phyloP scores from a whole-genome alignment of 2,113 vertebrate genomes.

The Thermophis baileyi region DNA sequence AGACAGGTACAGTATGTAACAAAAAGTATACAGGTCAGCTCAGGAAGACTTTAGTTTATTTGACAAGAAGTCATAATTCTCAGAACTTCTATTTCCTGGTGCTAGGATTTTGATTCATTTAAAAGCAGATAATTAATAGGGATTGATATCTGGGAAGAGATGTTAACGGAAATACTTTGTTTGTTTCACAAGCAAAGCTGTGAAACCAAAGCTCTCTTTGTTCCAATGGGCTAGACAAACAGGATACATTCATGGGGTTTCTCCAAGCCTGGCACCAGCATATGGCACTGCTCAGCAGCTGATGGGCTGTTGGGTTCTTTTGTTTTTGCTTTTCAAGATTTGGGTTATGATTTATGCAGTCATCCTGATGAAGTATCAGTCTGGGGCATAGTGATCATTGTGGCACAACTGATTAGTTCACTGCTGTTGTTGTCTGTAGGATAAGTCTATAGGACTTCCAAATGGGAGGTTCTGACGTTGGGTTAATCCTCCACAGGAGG shows the following conservation, averaged over 20 bases:
- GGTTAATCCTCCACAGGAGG: not conserved
- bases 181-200: not conserved
- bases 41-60: not conserved
- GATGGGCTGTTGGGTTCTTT: not conserved
- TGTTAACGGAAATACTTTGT: not conserved
- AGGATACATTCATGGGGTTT: not conserved
- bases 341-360: not conserved
- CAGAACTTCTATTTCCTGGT: not conserved
- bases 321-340: not conserved
- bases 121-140: not conserved
- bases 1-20: conserved; percentile 72
- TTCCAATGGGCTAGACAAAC: conserved; percentile 2
- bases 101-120: not conserved
- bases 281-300: not conserved
- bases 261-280: not conserved
- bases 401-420: not conserved
- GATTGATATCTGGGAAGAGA: not conserved
- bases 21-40: not conserved
- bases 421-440: not conserved
- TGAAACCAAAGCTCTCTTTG: conserved; percentile 14
- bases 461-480: not conserved
- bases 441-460: not conserved
- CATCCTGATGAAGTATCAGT: not conserved
- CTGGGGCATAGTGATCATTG: not conserved
- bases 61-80: not conserved